Evolutionary conservation across 2,113 vertebrate species (phyloP).

Genomic region (Engystomops pustulosus): DNA sequence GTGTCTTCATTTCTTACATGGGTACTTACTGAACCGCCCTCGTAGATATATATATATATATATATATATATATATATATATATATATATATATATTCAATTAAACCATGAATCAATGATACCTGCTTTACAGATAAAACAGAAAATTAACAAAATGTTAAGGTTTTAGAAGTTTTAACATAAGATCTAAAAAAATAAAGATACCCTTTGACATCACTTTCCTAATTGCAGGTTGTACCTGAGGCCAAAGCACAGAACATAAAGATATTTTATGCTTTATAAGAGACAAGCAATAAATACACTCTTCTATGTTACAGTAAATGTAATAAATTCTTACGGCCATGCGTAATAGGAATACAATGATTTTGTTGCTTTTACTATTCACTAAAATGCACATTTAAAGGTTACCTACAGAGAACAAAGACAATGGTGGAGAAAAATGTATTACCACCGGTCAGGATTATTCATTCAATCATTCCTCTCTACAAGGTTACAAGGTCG

Average conservation of each 20-base stretch:
- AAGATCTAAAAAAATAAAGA: background rate
- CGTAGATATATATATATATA: too few species aligned
- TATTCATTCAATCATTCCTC: conserved; percentile 68
- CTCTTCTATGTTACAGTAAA: conserved; percentile 29
- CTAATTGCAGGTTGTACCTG: conserved; percentile 14
- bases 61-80: too few species aligned
- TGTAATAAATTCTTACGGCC: conserved; percentile 41
- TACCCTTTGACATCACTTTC: background rate
- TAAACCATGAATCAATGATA: too few species aligned
- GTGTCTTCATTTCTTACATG: too few species aligned
- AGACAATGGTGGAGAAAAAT: conserved; percentile 65
- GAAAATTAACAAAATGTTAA: background rate
- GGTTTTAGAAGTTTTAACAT: background rate
- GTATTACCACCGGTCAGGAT: conserved; percentile 64
- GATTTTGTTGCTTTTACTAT: conserved; percentile 40
- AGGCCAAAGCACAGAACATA: conserved; percentile 17
- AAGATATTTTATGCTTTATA: conserved; percentile 30
- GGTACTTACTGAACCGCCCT: too few species aligned
- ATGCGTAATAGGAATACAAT: conserved; percentile 21
- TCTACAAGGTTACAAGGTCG: conserved; percentile 69
- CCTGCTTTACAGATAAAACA: background rate
- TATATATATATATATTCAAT: too few species aligned
- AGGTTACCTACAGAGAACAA: conserved; percentile 56
- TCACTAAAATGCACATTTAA: conserved; percentile 31
- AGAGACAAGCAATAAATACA: conserved; percentile 23